Conservation (phyloP, 2,113 vertebrate genomes). For the Elanus axillaris region DNA sequence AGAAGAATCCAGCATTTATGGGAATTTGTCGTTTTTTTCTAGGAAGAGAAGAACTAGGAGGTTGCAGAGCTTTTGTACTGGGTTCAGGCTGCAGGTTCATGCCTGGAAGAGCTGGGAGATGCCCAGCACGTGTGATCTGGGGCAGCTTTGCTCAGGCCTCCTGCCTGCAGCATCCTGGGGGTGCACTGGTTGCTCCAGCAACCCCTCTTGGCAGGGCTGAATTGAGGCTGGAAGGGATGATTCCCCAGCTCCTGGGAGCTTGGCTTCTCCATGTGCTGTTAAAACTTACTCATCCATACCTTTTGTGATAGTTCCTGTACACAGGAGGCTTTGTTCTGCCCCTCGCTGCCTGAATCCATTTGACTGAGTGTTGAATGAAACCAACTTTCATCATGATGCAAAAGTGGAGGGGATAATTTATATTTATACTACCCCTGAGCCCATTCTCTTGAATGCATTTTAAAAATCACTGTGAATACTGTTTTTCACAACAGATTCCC, state of each 20-base stretch:
- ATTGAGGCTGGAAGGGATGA: background rate
- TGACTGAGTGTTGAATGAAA: background rate
- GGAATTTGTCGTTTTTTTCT: fast-evolving
- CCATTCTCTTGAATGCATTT: background rate
- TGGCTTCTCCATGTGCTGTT: background rate
- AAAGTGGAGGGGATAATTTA: background rate
- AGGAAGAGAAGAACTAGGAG: background rate
- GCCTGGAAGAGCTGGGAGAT: background rate
- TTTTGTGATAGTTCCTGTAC: background rate
- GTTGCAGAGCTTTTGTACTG: background rate
- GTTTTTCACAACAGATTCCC: background rate
- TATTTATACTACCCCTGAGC: background rate
- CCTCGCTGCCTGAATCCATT: background rate
- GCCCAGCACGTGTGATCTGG: fast-evolving
- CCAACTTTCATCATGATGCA: background rate
- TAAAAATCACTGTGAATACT: background rate
- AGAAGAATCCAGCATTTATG: fast-evolving
- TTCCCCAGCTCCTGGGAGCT: background rate
- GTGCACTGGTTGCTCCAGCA: fast-evolving
- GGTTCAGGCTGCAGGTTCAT: background rate
- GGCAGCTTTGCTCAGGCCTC: background rate
- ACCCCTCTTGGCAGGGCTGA: background rate
- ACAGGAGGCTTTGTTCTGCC: background rate
- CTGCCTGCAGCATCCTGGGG: fast-evolving
- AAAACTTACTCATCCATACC: fast-evolving